A percentile compares a stretch with the other conserved stretches of the same genome.
These are phyloP conservation scores for Tiliacea citrago DNA, from an alignment of 2,888 invertebrate genomes.

Conservation along the genomic window DNA sequence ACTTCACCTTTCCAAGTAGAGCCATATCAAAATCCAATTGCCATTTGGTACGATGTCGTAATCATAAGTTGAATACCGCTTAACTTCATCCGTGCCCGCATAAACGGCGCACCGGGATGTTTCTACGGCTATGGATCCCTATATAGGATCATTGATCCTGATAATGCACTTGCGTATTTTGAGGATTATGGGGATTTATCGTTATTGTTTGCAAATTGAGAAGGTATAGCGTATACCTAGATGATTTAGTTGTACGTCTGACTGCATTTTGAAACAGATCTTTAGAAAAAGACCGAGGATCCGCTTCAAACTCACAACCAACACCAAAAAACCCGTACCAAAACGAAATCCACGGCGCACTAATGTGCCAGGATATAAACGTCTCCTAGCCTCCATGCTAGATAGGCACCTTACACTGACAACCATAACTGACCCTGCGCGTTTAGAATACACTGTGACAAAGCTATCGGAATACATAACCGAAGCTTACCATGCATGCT, in stretches of 20 bases:
- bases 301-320: no score
- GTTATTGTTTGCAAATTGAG: conserved; percentile 29
- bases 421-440: no score
- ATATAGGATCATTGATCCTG: conserved; percentile 39
- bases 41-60: conserved; percentile 43
- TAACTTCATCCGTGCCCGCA: conserved; percentile 49
- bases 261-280: background rate
- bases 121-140: conserved; percentile 48
- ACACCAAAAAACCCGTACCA: no score
- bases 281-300: background rate
- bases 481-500: no score
- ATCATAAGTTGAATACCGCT: conserved; percentile 60
- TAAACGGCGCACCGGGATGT: conserved; percentile 45
- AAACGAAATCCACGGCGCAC: no score
- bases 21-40: conserved; percentile 58
- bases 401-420: no score
- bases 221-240: background rate
- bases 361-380: no score
- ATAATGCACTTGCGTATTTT: conserved; percentile 43
- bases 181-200: conserved; percentile 41
- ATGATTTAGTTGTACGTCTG: conserved; percentile 8
- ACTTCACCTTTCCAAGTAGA: conserved; percentile 46
- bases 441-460: no score
- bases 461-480: no score
- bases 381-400: no score